These are phyloP conservation scores for Thymallus thymallus DNA, from an alignment of 2,113 vertebrate genomes.

Conservation along the genomic window DNA sequence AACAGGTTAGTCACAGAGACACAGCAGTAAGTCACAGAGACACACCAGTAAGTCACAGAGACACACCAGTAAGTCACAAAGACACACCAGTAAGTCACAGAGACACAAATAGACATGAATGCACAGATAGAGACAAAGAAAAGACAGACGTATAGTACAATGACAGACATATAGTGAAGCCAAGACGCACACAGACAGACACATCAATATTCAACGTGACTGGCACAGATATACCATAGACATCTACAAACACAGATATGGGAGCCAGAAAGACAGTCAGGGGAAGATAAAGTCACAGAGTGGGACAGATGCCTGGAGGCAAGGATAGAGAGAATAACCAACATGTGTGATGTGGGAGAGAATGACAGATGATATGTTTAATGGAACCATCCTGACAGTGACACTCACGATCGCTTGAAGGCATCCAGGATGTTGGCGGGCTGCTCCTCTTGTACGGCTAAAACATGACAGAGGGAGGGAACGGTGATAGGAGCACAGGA, in stretches of 20 bases:
- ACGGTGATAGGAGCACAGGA: constrained; percentile 20
- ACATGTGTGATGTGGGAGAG: constrained; percentile 41
- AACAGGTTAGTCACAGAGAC: background rate
- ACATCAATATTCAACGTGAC: no score
- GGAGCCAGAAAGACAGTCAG: constrained; percentile 37
- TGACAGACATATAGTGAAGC: constrained; percentile 13
- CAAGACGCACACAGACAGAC: constrained; percentile 19
- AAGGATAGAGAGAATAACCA: constrained; percentile 45
- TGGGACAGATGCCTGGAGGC: constrained; percentile 56
- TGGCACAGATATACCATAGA: constrained; percentile 27
- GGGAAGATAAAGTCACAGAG: constrained; percentile 29
- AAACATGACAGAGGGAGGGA: constrained; percentile 48
- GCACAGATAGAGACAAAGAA: constrained; percentile 3
- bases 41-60: no score
- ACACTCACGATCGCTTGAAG: constrained; percentile 85
- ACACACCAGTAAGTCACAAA: no score
- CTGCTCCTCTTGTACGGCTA: constrained; percentile 72
- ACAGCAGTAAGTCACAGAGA: no score
- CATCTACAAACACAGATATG: constrained; percentile 31
- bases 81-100: background rate
- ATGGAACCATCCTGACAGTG: constrained; percentile 58
- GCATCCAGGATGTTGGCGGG: constrained; percentile 76
- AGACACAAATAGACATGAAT: constrained; percentile 36
- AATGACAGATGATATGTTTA: constrained; percentile 50
- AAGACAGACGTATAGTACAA: background rate